Evolutionary conservation across 2,113 vertebrate genomes (phyloP).

Genomic region (human): DNA sequence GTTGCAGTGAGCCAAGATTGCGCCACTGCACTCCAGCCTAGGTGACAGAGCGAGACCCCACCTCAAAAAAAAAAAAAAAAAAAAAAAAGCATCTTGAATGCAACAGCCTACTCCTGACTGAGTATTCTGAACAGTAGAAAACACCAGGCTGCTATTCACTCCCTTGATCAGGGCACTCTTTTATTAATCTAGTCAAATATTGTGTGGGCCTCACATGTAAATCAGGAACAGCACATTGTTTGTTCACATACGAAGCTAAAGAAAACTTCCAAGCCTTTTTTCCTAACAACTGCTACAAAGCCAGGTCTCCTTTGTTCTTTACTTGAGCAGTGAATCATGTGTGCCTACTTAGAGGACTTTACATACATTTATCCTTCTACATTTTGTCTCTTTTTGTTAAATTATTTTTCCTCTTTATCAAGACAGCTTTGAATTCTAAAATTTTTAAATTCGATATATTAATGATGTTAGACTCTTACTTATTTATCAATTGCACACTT

Average conservation of each 20-base stretch:
- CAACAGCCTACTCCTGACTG: background rate
- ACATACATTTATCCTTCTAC: background rate
- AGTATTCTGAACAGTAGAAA: background rate
- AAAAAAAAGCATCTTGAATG: background rate
- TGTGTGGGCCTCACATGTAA: background rate
- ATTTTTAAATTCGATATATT: background rate
- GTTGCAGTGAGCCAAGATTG: no score
- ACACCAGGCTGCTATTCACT: background rate
- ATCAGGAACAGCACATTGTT: background rate
- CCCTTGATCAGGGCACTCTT: background rate
- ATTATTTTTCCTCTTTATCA: background rate
- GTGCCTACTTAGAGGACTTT: background rate
- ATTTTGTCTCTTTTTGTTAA: conserved; percentile 22
- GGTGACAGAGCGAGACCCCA: no score
- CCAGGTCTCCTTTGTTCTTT: background rate
- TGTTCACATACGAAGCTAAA: background rate
- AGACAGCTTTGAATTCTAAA: conserved; percentile 1
- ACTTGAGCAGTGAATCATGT: background rate
- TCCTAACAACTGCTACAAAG: background rate
- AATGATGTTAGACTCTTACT: background rate
- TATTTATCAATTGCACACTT: background rate
- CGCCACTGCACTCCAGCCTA: no score
- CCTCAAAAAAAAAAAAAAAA: no score
- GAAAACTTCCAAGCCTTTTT: background rate
- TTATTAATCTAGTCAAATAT: background rate